Conservation (phyloP, 2,113 vertebrate species). For the Heptranchias perlo region DNA sequence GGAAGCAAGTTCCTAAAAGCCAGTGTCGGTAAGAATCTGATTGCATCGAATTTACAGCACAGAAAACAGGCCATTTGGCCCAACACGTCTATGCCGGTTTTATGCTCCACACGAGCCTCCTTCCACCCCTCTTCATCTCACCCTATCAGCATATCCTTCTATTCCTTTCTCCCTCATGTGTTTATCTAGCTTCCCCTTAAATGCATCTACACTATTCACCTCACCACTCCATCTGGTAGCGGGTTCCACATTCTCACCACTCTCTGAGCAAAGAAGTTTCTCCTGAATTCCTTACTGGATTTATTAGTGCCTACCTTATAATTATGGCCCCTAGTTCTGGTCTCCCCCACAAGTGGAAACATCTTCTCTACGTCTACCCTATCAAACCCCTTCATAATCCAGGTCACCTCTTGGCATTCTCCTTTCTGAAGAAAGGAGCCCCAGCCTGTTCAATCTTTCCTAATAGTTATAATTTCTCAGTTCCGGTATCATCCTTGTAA, state of each 20-base stretch:
- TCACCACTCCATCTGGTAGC: background rate
- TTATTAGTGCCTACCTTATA: too few relatives aligned
- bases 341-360: too few relatives aligned
- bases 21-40: background rate
- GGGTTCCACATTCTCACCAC: background rate
- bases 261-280: background rate
- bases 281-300: background rate
- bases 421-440: too few relatives aligned
- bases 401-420: too few relatives aligned
- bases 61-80: background rate
- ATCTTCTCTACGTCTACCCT: too few relatives aligned
- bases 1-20: slow-evolving; percentile 36
- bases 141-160: background rate
- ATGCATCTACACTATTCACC: background rate
- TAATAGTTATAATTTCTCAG: background rate
- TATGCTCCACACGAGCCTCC: background rate
- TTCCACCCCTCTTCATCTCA: background rate
- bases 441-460: background rate
- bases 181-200: background rate
- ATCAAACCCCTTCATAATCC: background rate
- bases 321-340: too few relatives aligned
- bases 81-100: background rate
- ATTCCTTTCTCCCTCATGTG: background rate
- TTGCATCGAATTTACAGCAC: background rate
- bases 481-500: background rate